These are phyloP conservation scores for Coregonus sp. DNA, from an alignment of 2,797 vertebrate genomes.

Conservation along the genomic window DNA sequence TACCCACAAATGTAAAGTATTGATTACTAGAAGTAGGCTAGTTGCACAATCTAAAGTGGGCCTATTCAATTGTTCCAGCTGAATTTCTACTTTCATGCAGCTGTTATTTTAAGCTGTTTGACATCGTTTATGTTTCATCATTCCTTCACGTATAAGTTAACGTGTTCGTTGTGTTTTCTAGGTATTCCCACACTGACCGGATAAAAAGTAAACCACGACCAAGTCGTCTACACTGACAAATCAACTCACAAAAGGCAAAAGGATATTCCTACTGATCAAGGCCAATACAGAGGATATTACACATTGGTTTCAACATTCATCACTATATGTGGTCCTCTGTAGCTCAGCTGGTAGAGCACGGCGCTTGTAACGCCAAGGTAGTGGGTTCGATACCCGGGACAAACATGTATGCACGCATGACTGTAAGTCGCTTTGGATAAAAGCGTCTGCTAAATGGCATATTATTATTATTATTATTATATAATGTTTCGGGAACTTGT, in stretches of 20 bases:
- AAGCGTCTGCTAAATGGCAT: too few relatives aligned
- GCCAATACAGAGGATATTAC: background rate
- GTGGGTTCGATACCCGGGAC: too few relatives aligned
- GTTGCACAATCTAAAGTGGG: background rate
- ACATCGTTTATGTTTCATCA: background rate
- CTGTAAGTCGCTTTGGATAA: too few relatives aligned
- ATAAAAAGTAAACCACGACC: background rate
- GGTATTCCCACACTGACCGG: conserved; percentile 5
- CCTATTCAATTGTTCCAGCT: background rate
- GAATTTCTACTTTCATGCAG: background rate
- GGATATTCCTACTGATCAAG: background rate
- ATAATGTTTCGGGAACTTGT: background rate
- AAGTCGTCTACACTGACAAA: background rate
- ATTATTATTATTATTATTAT: too few relatives aligned
- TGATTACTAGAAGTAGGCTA: background rate
- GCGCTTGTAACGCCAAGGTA: too few relatives aligned
- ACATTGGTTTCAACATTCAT: background rate
- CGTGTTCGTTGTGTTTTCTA: background rate
- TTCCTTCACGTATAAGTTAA: background rate
- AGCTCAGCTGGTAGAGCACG: too few relatives aligned
- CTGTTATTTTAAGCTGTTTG: background rate
- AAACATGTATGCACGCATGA: too few relatives aligned
- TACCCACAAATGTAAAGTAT: background rate
- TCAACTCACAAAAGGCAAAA: background rate
- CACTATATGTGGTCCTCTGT: too few relatives aligned